phyloP scores from a whole-genome alignment of 1,140 invertebrate species.

The Drosophila oshimai region DNA sequence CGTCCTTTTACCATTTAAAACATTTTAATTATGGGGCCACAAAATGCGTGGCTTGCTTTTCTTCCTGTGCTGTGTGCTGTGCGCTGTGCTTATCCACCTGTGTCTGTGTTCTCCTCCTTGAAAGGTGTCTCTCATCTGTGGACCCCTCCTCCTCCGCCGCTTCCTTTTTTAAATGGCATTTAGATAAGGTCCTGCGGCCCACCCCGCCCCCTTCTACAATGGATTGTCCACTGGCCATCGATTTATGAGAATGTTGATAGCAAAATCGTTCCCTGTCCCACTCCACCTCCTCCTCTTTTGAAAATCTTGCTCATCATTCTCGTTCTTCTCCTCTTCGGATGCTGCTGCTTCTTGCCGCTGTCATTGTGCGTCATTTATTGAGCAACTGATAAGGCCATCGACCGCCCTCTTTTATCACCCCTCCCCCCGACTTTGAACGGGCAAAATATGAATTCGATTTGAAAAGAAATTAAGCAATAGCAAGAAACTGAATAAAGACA shows the following conservation, averaged over 20 bases:
- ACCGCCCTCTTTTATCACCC: constrained; percentile 3
- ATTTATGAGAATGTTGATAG: constrained; percentile 62
- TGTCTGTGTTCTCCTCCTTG: background rate
- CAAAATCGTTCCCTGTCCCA: constrained; percentile 9
- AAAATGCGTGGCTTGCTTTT: constrained; percentile 45
- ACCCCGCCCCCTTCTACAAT: background rate
- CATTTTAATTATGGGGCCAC: constrained; percentile 75
- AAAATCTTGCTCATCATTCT: constrained; percentile 28
- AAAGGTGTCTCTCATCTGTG: constrained; percentile 9
- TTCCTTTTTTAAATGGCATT: constrained; percentile 69
- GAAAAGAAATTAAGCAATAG: constrained; percentile 63
- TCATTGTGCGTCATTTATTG: constrained; percentile 69
- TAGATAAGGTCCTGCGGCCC: constrained; percentile 58
- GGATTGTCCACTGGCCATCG: constrained; percentile 53
- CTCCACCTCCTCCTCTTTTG: background rate
- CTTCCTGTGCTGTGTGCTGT: constrained; percentile 16
- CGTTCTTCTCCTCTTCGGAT: background rate
- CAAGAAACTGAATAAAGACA: constrained; percentile 63
- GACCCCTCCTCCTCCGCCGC: background rate
- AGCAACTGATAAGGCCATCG: constrained; percentile 50
- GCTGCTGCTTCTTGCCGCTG: background rate
- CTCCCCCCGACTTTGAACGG: background rate
- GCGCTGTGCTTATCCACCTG: constrained; percentile 37
- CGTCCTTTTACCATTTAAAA: constrained; percentile 51
- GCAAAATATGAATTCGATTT: constrained; percentile 74